Conservation (phyloP, 2,888 invertebrate species). For the Arctia plantaginis region DNA sequence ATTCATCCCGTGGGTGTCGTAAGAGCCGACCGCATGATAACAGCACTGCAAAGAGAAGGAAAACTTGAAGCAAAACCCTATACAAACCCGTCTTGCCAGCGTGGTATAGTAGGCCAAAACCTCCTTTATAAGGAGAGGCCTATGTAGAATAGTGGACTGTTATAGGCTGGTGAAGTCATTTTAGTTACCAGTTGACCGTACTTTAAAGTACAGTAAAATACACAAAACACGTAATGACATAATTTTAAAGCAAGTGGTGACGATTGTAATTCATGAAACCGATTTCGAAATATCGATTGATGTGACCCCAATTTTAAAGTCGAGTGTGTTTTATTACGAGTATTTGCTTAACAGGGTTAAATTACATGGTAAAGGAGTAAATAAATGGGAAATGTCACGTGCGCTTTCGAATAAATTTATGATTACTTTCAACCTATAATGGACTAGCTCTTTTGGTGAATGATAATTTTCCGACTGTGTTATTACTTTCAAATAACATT, state of each 20-base stretch:
- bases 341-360: slow-evolving; percentile 12
- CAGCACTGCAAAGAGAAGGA: no score
- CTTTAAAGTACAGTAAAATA: background rate
- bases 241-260: slow-evolving; percentile 43
- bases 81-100: no score
- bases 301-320: slow-evolving; percentile 25
- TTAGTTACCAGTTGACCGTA: background rate
- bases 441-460: slow-evolving; percentile 7
- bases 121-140: no score
- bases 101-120: no score
- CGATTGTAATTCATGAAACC: slow-evolving; percentile 49
- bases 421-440: slow-evolving; percentile 8
- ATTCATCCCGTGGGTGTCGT: no score
- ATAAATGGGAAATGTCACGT: slow-evolving; percentile 15
- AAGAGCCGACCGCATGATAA: no score
- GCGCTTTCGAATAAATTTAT: slow-evolving; percentile 6
- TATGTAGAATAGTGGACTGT: no score
- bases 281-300: slow-evolving; percentile 41
- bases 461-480: slow-evolving; percentile 7
- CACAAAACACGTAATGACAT: slow-evolving; percentile 22
- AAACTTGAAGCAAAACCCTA: no score
- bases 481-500: slow-evolving; percentile 12
- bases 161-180: no score
- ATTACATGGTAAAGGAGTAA: slow-evolving; percentile 13
- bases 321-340: slow-evolving; percentile 1